Conservation (phyloP, 2,888 invertebrate species). For the Drosophila mayaguana region DNA sequence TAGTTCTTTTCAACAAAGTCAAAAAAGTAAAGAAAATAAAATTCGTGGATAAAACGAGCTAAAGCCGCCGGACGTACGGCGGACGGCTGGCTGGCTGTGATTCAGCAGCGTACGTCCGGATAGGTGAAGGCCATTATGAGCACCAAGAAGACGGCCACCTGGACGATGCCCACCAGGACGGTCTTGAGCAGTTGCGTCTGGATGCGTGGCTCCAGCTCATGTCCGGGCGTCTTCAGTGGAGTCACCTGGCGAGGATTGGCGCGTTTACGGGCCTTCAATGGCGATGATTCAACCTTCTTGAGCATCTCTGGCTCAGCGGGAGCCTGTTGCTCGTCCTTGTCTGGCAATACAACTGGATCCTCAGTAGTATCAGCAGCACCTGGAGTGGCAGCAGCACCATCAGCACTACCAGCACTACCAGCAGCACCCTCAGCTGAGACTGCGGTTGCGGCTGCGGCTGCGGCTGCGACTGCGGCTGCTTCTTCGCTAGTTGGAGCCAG, state of each 20-base stretch:
- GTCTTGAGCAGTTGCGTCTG: conserved; percentile 62
- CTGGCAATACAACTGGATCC: too few species aligned
- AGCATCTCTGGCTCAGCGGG: not conserved
- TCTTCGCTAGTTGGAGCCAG: not conserved
- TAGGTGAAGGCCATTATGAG: conserved; percentile 80
- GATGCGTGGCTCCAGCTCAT: conserved; percentile 20
- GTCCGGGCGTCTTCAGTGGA: conserved; percentile 18
- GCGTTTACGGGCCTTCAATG: not conserved
- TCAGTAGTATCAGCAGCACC: not conserved
- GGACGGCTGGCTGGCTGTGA: too few species aligned
- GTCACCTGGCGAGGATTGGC: conserved; percentile 23
- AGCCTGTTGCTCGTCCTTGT: not conserved
- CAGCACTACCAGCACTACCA: not conserved
- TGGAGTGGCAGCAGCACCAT: not conserved
- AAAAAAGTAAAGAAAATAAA: conserved; percentile 2
- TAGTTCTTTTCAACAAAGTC: not conserved
- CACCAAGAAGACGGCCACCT: conserved; percentile 74
- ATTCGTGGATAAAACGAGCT: not conserved
- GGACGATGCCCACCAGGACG: conserved; percentile 73
- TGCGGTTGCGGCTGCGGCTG: too few species aligned
- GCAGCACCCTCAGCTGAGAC: not conserved
- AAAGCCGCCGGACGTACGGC: too few species aligned
- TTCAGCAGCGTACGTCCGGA: conserved; percentile 75
- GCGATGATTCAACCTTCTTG: not conserved
- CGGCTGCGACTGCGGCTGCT: not conserved